Evolutionary conservation across 2,888 invertebrate genomes (phyloP).

Genomic region (Noctua janthina): DNA sequence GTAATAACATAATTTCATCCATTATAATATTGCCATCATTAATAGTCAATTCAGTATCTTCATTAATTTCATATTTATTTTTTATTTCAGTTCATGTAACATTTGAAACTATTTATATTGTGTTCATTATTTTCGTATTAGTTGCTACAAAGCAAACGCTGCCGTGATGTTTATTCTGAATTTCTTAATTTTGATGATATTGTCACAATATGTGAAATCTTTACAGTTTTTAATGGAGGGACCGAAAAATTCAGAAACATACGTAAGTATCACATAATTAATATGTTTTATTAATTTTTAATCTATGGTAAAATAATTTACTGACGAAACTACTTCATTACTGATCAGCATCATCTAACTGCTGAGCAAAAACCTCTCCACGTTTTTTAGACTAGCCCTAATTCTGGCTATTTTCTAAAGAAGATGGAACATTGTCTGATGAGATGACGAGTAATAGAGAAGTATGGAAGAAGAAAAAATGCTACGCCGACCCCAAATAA

Average conservation of each 20-base stretch:
- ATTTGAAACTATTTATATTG: slow-evolving; percentile 1
- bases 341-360: background rate
- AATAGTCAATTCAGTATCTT: slow-evolving; percentile 14
- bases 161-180: slow-evolving; percentile 22
- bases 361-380: background rate
- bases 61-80: slow-evolving; percentile 36
- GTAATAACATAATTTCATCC: slow-evolving; percentile 7
- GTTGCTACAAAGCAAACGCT: background rate
- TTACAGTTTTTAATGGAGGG: slow-evolving; percentile 30
- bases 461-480: too few species aligned
- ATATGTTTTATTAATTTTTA: background rate
- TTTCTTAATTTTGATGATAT: slow-evolving; percentile 15
- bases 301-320: background rate
- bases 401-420: background rate
- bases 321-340: background rate
- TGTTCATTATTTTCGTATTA: slow-evolving; percentile 35
- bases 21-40: slow-evolving; percentile 29
- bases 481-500: too few species aligned
- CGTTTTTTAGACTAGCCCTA: too few species aligned
- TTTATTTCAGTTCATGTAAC: background rate
- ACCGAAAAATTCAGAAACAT: slow-evolving; percentile 44
- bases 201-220: slow-evolving; percentile 26
- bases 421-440: background rate
- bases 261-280: slow-evolving; percentile 26
- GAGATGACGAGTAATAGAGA: too few species aligned